Evolutionary conservation across 1,140 invertebrate species (phyloP).

Genomic region (Drosophila setifemur): DNA sequence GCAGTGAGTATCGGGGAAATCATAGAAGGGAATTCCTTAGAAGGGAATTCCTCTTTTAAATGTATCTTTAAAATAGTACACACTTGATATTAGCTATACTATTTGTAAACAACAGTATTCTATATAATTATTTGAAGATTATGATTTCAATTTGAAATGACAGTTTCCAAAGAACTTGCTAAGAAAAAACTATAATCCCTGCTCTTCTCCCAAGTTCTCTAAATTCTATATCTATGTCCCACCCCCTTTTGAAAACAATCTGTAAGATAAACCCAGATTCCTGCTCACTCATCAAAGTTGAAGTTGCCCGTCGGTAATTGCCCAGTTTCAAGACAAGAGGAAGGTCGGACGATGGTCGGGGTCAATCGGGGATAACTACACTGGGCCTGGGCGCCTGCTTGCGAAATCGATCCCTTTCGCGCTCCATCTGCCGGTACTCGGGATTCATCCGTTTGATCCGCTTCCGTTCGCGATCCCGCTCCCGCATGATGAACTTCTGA

Average conservation of each 20-base stretch:
- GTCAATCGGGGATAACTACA: conserved; percentile 69
- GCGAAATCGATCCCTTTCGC: conserved; percentile 71
- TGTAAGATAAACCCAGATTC: neutral
- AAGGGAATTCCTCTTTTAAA: neutral
- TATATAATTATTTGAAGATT: too few relatives aligned
- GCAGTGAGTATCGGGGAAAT: conserved; percentile 68
- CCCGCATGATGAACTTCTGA: conserved; percentile 76
- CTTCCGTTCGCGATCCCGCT: conserved; percentile 69
- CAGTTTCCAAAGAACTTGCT: too few relatives aligned
- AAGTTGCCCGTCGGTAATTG: neutral
- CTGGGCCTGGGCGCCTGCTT: conserved; percentile 74
- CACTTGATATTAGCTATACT: too few relatives aligned
- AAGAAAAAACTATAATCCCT: too few relatives aligned
- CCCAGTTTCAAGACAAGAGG: conserved; percentile 28
- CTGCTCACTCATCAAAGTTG: conserved; percentile 4
- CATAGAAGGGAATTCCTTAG: neutral
- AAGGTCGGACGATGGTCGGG: neutral
- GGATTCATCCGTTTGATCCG: conserved; percentile 75
- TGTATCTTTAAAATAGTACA: too few relatives aligned
- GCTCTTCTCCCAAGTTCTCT: too few relatives aligned
- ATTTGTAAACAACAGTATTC: too few relatives aligned
- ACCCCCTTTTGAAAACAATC: neutral
- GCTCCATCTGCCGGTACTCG: conserved; percentile 74
- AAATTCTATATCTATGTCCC: too few relatives aligned
- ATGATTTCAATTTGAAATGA: too few relatives aligned